Conservation (phyloP, 1,140 invertebrate species). For the Lucilia sericata region DNA sequence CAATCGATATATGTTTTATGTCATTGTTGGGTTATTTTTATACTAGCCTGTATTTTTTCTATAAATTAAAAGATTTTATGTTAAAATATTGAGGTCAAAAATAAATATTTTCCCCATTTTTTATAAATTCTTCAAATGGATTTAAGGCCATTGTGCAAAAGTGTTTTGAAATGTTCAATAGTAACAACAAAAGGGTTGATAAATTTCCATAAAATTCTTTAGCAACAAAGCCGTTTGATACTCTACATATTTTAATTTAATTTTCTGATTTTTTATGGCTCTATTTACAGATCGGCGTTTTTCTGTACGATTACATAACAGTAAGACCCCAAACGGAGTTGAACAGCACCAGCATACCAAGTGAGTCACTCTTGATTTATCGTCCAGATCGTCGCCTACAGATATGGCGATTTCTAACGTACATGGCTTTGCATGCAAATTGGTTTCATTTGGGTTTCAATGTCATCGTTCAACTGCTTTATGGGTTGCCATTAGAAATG, state of each 20-base stretch:
- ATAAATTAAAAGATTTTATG: neutral
- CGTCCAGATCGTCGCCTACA: conserved; percentile 90
- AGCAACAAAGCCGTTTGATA: too few relatives aligned
- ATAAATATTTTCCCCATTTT: too few relatives aligned
- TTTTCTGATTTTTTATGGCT: neutral
- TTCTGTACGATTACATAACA: conserved; percentile 87
- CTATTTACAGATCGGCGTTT: conserved; percentile 85
- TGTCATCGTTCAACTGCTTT: conserved; percentile 89
- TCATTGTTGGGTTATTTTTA: neutral
- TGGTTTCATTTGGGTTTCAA: conserved; percentile 97
- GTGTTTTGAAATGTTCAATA: too few relatives aligned
- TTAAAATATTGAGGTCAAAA: too few relatives aligned
- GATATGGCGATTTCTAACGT: conserved; percentile 93
- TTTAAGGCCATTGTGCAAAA: too few relatives aligned
- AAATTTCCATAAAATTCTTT: too few relatives aligned
- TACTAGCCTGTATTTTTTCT: neutral
- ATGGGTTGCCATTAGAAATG: conserved; percentile 94
- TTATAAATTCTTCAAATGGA: too few relatives aligned
- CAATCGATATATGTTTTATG: conserved; percentile 14
- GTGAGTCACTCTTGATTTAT: conserved; percentile 93
- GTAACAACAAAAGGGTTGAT: too few relatives aligned
- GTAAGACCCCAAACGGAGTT: conserved; percentile 80
- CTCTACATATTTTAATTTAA: neutral
- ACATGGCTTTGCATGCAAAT: conserved; percentile 95
- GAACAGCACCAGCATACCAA: conserved; percentile 85